A percentile compares a stretch with the other conserved stretches of the same genome.
Conservation (phyloP, 1,140 invertebrate species). For the Stratiolaelaps scimitus region DNA sequence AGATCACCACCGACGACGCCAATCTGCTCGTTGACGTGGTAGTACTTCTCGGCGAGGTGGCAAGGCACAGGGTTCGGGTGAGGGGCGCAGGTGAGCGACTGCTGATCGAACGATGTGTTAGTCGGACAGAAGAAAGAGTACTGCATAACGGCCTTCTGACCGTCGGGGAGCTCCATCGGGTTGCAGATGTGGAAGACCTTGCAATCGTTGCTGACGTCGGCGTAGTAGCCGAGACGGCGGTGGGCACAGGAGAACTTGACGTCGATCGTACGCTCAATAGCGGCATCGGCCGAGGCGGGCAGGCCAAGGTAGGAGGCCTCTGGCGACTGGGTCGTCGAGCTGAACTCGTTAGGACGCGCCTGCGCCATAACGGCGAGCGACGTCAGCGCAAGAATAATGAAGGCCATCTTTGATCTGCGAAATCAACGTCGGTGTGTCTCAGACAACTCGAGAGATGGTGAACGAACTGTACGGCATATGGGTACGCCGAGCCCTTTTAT, state of each 20-base stretch:
- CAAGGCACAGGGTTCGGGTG: not conserved
- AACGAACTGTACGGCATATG: no score
- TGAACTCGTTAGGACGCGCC: no score
- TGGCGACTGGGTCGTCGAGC: slow-evolving; percentile 11
- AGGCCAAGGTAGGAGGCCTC: slow-evolving; percentile 1
- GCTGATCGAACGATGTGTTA: slow-evolving; percentile 18
- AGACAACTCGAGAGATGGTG: no score
- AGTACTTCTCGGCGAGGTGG: slow-evolving; percentile 9
- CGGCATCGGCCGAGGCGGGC: slow-evolving; percentile 2
- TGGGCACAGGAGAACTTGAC: slow-evolving; percentile 32
- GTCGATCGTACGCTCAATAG: slow-evolving; percentile 4
- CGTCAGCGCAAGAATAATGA: no score
- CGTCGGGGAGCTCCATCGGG: slow-evolving; percentile 30
- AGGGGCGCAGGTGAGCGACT: not conserved
- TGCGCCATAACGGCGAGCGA: no score
- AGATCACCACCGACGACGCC: not conserved
- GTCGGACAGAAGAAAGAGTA: slow-evolving; percentile 20
- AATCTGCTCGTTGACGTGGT: slow-evolving; percentile 9
- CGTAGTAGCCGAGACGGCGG: slow-evolving; percentile 34
- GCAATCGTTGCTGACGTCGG: slow-evolving; percentile 32
- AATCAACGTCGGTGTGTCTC: no score
- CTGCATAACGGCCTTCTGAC: slow-evolving; percentile 24
- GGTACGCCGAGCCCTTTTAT: no score
- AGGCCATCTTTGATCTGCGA: no score
- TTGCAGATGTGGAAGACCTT: slow-evolving; percentile 33